Evolutionary conservation across 2,113 vertebrate species (phyloP), one percentile per base, ranked within the genome.

Genomic region (Halichoerus grypus): DNA sequence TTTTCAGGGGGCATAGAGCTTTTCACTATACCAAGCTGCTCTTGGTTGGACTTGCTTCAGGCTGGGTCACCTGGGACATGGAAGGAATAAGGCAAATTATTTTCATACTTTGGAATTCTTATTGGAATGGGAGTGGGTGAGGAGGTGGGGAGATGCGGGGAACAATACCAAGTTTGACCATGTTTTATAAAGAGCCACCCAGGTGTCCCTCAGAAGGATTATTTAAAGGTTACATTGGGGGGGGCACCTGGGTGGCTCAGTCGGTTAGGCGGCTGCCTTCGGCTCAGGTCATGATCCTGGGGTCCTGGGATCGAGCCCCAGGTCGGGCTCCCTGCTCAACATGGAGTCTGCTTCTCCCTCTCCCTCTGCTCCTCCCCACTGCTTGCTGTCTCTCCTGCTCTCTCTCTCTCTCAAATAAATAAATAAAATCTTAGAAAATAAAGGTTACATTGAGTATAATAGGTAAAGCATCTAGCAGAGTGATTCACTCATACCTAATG

Each of bases 121-220:
- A 0, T 6, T 49, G 42, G 24, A 11, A 9, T 59, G 1, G 4
- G n/a, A 5, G 16, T 33, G 3, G 15, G 7, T 42, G 42, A 49
- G 14, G 21, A 6, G 72, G 5, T 21, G 2, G 26, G 1, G 42
- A 18, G n/a, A 3, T 14, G 6, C 2, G 15, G 15, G 22, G 19
- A 55, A 36, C 16, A 82, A 80, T 3, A 51, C 12, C 0, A 28
- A 18, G 13, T 42, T 22, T 21, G 63, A 88, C 3, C 28, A 36
- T 19, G 5, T 49, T 88, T 26, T 65, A 33, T 77, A 82, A 65
- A 80, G 76, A 71, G 46, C 46, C 46, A 46, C 46, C 46, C 8
- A 46, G 46, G 46, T 46, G 8, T 46, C 46, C 46, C 46, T 46
- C 46, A 46, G 46, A 46, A 46, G 46, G 46, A 46, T 46, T 46